These are phyloP conservation scores for Oostethus manadensis DNA, from an alignment of 2,113 vertebrate species.

Conservation along the genomic window DNA sequence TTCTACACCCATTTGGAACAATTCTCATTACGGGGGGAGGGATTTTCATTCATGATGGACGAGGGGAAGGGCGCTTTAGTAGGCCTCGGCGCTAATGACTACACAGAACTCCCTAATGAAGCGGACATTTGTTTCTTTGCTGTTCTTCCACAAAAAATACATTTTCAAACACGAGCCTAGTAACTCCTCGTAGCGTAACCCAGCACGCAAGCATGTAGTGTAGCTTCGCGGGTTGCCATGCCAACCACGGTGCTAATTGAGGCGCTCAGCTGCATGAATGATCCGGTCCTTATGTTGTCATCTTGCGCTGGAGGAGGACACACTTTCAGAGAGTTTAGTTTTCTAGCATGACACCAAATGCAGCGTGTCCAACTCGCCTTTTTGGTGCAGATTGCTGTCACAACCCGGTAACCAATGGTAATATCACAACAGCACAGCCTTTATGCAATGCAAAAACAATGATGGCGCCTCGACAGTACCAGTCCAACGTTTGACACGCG, in stretches of 20 bases:
- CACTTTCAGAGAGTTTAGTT: background rate
- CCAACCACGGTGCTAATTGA: slow-evolving; percentile 33
- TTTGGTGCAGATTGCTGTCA: too few species aligned
- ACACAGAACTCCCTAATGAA: slow-evolving; percentile 39
- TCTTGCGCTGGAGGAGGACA: slow-evolving; percentile 21
- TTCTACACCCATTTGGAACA: slow-evolving; percentile 60
- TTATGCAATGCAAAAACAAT: too few species aligned
- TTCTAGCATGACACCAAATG: too few species aligned
- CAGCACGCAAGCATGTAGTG: slow-evolving; percentile 14
- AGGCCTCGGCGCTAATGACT: slow-evolving; percentile 36
- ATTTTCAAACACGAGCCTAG: background rate
- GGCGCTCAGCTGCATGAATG: slow-evolving; percentile 42
- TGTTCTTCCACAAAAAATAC: slow-evolving; percentile 11
- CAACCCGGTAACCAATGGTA: too few species aligned
- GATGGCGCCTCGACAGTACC: too few species aligned
- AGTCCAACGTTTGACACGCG: too few species aligned
- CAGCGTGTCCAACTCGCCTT: too few species aligned
- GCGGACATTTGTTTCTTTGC: slow-evolving; percentile 44
- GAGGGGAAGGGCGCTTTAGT: slow-evolving; percentile 43
- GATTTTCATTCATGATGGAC: slow-evolving; percentile 44
- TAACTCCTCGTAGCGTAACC: background rate
- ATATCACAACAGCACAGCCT: too few species aligned
- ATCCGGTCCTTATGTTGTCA: slow-evolving; percentile 26
- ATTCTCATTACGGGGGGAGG: slow-evolving; percentile 46
- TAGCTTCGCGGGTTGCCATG: slow-evolving; percentile 47